These are phyloP conservation scores for Chinchilla lanigera DNA, from an alignment of 2,113 vertebrate genomes.

Conservation along the genomic window DNA sequence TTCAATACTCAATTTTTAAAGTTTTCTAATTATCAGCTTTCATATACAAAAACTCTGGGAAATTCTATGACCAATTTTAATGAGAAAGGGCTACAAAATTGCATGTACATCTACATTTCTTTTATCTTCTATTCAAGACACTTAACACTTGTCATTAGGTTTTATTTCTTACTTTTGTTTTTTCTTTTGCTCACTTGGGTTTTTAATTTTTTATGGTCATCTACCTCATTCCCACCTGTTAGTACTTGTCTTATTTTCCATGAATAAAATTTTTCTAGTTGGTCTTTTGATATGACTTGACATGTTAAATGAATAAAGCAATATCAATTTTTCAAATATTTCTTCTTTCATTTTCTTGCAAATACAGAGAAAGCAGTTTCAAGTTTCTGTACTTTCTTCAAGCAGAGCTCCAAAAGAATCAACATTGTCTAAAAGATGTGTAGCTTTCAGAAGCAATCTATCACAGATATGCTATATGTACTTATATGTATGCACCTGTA, in stretches of 20 bases:
- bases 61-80: not conserved
- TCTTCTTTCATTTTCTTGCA: constrained; percentile 14
- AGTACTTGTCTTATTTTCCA: not conserved
- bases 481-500: not conserved
- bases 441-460: constrained; percentile 44
- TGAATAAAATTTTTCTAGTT: not conserved
- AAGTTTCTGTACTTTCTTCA: not conserved
- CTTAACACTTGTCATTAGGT: not conserved
- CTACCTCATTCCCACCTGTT: not conserved
- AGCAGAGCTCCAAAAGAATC: not conserved
- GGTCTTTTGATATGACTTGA: constrained; percentile 17
- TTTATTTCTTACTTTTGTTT: not conserved
- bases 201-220: not conserved
- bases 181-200: not conserved
- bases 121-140: not conserved
- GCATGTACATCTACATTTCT: not conserved
- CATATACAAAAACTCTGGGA: not conserved
- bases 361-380: not conserved
- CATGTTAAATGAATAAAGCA: constrained; percentile 28
- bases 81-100: not conserved
- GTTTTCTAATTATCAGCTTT: not conserved
- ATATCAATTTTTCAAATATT: constrained; percentile 28
- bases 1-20: not conserved
- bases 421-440: not conserved
- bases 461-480: not conserved